phyloP scores from a whole-genome alignment of 2,113 vertebrate species.

The Ophthalmolycus amberensis region DNA sequence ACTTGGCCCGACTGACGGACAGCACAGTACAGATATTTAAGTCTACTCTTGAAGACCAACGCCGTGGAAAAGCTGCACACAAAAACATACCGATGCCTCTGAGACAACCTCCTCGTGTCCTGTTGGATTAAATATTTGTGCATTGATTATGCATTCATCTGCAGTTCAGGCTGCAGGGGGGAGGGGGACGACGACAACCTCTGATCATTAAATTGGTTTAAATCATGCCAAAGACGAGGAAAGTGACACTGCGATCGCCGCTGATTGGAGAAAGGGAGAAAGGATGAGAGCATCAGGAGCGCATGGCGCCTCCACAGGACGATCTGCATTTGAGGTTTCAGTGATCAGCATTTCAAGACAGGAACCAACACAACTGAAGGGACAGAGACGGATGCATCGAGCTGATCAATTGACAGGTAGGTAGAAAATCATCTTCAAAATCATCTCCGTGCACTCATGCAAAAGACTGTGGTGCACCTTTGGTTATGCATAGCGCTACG shows the following conservation, averaged over 20 bases:
- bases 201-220: constrained; percentile 68
- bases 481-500: constrained; percentile 70
- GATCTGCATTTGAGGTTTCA: constrained; percentile 41
- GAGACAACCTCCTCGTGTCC: constrained; percentile 39
- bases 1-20: constrained; percentile 4
- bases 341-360: constrained; percentile 47
- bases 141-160: constrained; percentile 70
- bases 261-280: constrained; percentile 49
- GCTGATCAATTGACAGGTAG: constrained; percentile 32
- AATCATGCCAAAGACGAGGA: constrained; percentile 66
- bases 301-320: constrained; percentile 10
- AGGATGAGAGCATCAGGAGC: constrained; percentile 56
- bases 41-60: constrained; percentile 37
- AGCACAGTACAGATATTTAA: constrained; percentile 22
- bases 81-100: constrained; percentile 27
- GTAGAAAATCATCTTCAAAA: constrained; percentile 32
- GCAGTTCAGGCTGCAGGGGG: constrained; percentile 44
- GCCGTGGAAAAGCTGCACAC: constrained; percentile 32
- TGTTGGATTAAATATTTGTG: constrained; percentile 61
- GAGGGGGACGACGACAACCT: neutral
- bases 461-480: constrained; percentile 70
- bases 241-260: constrained; percentile 59
- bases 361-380: constrained; percentile 27
- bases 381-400: constrained; percentile 37
- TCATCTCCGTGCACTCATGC: constrained; percentile 66